Base-by-base conservation (phyloP, 2,113 vertebrate genomes). In the Antigone vipio region DNA sequence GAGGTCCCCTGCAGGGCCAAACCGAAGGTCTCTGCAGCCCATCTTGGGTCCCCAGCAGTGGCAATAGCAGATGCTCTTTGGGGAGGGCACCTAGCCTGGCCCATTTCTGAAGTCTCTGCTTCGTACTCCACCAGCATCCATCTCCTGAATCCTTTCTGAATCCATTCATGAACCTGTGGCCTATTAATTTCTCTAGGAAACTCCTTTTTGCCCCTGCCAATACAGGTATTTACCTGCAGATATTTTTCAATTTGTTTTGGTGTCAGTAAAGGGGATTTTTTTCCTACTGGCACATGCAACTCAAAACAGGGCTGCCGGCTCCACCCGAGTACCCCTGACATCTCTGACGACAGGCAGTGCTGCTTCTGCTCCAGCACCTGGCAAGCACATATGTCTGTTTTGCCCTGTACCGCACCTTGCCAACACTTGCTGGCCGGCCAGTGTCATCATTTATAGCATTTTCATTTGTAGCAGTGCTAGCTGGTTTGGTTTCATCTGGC, bases 1-100 rank as follows among this genome's bases (percentile, higher is more conserved):
- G 34, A 75, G 12, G 8, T 50, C 3, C 18, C 23, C 21, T 6
- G 15, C 40, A 59, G 13, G 15, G 6, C 44, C 42, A 0, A 0
- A 9, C 22, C 12, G 0, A 55, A 75, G 10, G 6, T 60, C 53
- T 85, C 79, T 72, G n/a, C 44, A 38, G 56, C 3, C 40, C 26
- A 9, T 16, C 2, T 4, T 18, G 38, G 6, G 52, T 52, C 29
- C 50, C 52, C 49, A 88, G 38, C 7, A 5, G 35, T 19, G 35
- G 7, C 26, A 64, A 6, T 0, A 79, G 17, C 24, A 82, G 47
- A 12, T 44, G 38, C 5, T 79, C 29, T 35, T 12, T 63, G 26
- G 23, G 49, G 23, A 85, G 6, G 21, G 9, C 24, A 60, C 18
- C 17, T 21, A 32, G 23, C 21, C 29, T 52, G 63, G 29, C 40